Evolutionary conservation across 2,888 invertebrate species (phyloP), one percentile per base, ranked within the genome.

Genomic region (Patella depressa): DNA sequence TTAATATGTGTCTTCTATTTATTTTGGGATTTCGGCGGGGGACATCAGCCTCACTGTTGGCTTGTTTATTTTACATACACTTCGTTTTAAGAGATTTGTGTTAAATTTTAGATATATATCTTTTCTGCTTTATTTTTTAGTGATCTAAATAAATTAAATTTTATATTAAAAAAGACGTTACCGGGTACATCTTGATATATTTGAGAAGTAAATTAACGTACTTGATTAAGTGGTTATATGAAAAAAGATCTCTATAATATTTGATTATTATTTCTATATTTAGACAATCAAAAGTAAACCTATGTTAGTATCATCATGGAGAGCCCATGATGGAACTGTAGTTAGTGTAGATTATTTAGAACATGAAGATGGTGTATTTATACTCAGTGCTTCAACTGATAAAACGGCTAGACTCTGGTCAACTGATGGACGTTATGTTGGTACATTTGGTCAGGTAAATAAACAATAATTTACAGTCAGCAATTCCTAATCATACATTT

Each of bases 391-490:
- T 5, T 90, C 90, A 54, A 90, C 89, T 5, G 91, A 91, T 82
- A 87, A 85, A 78, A 89, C 90, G 1, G 91, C 90, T 34, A 82
- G 89, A 69, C 85, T 91, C 14, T 91, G 90, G 90, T 87, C 88
- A 24, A 76, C 86, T 0, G 82, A 87, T 24, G 91, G 91, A 15
- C 86, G 87, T 53, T 89, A 85, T 77, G 83, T 91, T 15, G 91
- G 91, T 12, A 89, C 88, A 19, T 91, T 91, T 84, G 91, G 91
- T 24, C 91, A 91, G 90, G 89, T 89, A 82, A 71, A 70, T 54
- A 24, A 53, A 11, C 9, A 74, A n/a, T 54, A 34, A 72, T 45
- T 45, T 45, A 45, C 45, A 9, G 45, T 45, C 45, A 45, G 45
- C 9, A 9, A 2, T 65, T 65, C 24, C 12, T 0, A 2, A 9